Evolutionary conservation across 2,888 invertebrate genomes (phyloP).

Genomic region (Agrotis ipsilon): DNA sequence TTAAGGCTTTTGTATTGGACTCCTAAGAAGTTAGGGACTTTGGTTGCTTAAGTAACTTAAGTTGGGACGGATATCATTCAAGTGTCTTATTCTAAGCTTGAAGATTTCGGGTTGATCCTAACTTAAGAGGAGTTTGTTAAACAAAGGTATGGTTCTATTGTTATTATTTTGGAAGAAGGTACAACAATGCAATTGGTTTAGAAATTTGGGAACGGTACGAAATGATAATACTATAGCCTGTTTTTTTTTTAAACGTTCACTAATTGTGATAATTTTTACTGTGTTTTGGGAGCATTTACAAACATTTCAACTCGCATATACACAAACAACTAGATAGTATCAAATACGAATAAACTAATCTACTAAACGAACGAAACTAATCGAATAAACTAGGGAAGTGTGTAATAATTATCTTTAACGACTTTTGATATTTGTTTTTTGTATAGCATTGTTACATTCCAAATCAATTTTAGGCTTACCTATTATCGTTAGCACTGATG

Average conservation of each 20-base stretch:
- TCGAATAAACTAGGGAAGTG: no score
- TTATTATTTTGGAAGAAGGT: constrained; percentile 21
- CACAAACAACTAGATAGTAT: no score
- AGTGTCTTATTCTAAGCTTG: constrained; percentile 40
- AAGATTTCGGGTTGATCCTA: constrained; percentile 45
- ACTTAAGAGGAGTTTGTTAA: constrained; percentile 19
- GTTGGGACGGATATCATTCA: constrained; percentile 52
- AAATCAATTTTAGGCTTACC: not conserved
- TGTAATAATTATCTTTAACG: no score
- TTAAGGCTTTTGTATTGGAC: constrained; percentile 8
- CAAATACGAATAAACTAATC: no score
- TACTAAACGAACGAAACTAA: no score
- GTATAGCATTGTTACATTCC: not conserved
- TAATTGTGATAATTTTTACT: no score
- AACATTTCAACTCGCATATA: no score
- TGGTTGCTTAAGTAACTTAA: constrained; percentile 37
- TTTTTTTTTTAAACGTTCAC: no score
- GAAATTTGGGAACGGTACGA: no score
- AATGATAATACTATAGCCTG: no score
- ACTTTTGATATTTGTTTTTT: no score
- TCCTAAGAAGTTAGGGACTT: constrained; percentile 35
- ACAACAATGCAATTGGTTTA: not conserved
- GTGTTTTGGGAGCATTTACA: no score
- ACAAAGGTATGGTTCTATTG: constrained; percentile 20
- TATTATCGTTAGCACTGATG: not conserved